Conservation (phyloP, 2,888 invertebrate species). For the Amphipoea lucens region DNA sequence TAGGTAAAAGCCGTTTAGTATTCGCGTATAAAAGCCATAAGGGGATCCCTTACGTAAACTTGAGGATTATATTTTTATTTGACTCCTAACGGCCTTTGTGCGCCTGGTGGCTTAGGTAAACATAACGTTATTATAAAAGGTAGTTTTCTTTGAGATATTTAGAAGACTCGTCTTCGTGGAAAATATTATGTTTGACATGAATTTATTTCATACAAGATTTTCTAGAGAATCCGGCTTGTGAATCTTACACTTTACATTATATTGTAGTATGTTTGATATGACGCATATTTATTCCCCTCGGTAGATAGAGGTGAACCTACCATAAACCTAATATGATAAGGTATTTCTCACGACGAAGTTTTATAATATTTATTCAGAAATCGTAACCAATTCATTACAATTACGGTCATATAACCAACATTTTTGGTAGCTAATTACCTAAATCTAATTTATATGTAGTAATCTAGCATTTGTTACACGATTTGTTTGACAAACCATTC, state of each 20-base stretch:
- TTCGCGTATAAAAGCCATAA: slow-evolving; percentile 28
- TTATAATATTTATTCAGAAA: background rate
- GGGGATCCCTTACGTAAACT: slow-evolving; percentile 57
- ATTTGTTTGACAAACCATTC: background rate
- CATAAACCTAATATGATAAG: background rate
- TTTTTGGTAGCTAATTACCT: background rate
- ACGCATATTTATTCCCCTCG: background rate
- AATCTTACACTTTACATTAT: background rate
- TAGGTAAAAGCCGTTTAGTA: slow-evolving; percentile 35
- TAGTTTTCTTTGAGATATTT: slow-evolving; percentile 51
- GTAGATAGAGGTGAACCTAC: background rate
- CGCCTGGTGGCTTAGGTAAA: slow-evolving; percentile 37
- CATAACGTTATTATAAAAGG: slow-evolving; percentile 44
- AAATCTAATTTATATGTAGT: background rate
- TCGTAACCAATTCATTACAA: background rate
- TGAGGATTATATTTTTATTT: slow-evolving; percentile 55
- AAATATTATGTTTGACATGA: slow-evolving; percentile 39
- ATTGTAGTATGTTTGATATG: background rate
- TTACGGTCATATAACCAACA: background rate
- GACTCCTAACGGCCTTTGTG: slow-evolving; percentile 50
- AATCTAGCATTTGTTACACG: background rate
- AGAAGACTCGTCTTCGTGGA: slow-evolving; percentile 23
- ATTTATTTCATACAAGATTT: slow-evolving; percentile 28
- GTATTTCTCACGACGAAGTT: background rate
- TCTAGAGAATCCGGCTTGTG: background rate